Percentiles rank a stretch among this genome's conserved stretches.
These are phyloP conservation scores for Thymelicus sylvestris DNA, from an alignment of 2,888 invertebrate genomes.

Conservation along the genomic window DNA sequence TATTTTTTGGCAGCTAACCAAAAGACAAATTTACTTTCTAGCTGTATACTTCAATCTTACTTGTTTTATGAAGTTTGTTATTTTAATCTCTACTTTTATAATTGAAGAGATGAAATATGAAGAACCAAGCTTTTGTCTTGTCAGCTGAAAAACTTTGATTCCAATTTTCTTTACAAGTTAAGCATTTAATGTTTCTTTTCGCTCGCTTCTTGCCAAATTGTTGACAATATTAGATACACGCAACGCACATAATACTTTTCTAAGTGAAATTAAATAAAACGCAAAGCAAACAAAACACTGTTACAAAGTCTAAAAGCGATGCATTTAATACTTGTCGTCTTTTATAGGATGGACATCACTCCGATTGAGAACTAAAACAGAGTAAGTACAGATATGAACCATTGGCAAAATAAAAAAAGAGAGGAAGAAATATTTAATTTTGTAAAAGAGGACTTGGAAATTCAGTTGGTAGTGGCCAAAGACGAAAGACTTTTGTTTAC, in stretches of 20 bases:
- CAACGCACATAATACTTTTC: not conserved
- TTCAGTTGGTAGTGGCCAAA: too few relatives aligned
- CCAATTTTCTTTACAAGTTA: not conserved
- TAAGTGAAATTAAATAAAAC: not conserved
- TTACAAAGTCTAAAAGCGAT: not conserved
- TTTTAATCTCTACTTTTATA: conserved; percentile 1
- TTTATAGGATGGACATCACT: not conserved
- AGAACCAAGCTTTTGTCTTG: not conserved
- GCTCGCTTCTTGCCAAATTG: too few relatives aligned
- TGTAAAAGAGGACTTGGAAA: too few relatives aligned
- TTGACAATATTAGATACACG: not conserved
- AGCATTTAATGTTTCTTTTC: too few relatives aligned
- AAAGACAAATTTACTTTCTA: conserved; percentile 5
- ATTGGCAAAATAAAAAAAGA: too few relatives aligned
- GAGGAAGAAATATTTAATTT: too few relatives aligned
- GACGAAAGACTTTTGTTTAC: too few relatives aligned
- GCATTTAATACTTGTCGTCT: not conserved
- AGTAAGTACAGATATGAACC: too few relatives aligned
- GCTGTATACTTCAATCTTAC: not conserved
- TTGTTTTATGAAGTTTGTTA: conserved; percentile 8
- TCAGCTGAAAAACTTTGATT: not conserved
- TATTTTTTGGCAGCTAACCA: conserved; percentile 15
- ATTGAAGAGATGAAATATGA: not conserved
- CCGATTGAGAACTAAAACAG: too few relatives aligned
- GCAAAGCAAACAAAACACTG: not conserved